Conservation (phyloP, 2,888 invertebrate species). For the Acrocera orbiculus region DNA sequence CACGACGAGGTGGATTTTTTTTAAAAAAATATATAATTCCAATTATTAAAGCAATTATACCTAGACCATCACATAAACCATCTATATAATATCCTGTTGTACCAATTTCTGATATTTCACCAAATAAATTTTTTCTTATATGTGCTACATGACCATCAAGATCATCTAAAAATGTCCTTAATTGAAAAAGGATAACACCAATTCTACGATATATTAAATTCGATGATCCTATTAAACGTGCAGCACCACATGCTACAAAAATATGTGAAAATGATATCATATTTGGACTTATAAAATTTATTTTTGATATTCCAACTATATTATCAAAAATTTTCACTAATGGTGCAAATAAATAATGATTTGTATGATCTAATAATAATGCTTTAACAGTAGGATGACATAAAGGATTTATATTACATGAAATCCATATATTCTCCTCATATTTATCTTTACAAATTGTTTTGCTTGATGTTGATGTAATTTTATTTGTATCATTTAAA, state of each 20-base stretch:
- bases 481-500: background rate
- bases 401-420: conserved; percentile 53
- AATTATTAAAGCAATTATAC: conserved; percentile 50
- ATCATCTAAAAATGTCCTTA: conserved; percentile 69
- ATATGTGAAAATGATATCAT: conserved; percentile 69
- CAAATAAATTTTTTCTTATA: conserved; percentile 51
- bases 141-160: conserved; percentile 76
- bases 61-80: conserved; percentile 62
- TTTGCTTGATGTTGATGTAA: conserved; percentile 15
- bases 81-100: conserved; percentile 67
- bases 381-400: conserved; percentile 72
- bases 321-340: conserved; percentile 55
- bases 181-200: conserved; percentile 59
- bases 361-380: conserved; percentile 63
- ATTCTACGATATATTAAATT: conserved; percentile 50
- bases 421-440: conserved; percentile 40
- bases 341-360: conserved; percentile 69
- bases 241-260: conserved; percentile 53
- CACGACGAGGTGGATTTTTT: conserved; percentile 54
- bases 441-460: conserved; percentile 20
- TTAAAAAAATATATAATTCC: conserved; percentile 52
- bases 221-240: conserved; percentile 55
- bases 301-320: conserved; percentile 43
- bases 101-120: conserved; percentile 65
- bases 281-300: conserved; percentile 56